Evolutionary conservation across 53 echinoderm and acorn worm genomes (phyloP).

Genomic region (Arbacia lixula): DNA sequence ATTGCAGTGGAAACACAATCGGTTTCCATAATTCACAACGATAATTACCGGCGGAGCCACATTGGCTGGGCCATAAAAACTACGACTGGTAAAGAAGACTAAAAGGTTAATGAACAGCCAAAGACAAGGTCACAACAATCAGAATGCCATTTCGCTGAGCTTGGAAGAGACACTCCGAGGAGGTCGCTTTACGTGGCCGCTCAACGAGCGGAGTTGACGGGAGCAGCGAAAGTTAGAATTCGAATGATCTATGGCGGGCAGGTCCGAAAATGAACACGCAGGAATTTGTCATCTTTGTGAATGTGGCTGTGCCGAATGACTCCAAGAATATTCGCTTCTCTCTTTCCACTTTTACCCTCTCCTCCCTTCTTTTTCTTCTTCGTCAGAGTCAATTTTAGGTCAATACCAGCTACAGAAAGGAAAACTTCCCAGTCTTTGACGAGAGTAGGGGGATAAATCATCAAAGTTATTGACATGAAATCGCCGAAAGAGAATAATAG

Average conservation of each 20-base stretch:
- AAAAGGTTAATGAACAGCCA: slow-evolving; percentile 56
- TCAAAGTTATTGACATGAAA: not conserved
- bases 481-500: not conserved
- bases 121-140: slow-evolving; percentile 51
- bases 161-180: not conserved
- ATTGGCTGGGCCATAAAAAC: slow-evolving; percentile 46
- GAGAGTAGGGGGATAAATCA: slow-evolving; percentile 31
- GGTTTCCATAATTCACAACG: slow-evolving; percentile 33
- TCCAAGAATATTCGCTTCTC: not conserved
- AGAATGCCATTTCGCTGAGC: slow-evolving; percentile 34
- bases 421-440: slow-evolving; percentile 22
- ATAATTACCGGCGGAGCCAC: slow-evolving; percentile 45
- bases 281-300: slow-evolving; percentile 36
- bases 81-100: slow-evolving; percentile 44
- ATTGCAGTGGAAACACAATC: no score
- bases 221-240: slow-evolving; percentile 47
- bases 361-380: not conserved
- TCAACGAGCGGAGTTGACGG: not conserved
- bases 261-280: slow-evolving; percentile 8
- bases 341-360: not conserved
- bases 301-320: slow-evolving; percentile 6
- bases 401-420: slow-evolving; percentile 34
- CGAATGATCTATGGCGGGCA: slow-evolving; percentile 43
- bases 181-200: not conserved
- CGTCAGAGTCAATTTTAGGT: slow-evolving; percentile 11